These are phyloP conservation scores for Pelodiscus sinensis DNA, from an alignment of 2,113 vertebrate genomes.

Conservation along the genomic window DNA sequence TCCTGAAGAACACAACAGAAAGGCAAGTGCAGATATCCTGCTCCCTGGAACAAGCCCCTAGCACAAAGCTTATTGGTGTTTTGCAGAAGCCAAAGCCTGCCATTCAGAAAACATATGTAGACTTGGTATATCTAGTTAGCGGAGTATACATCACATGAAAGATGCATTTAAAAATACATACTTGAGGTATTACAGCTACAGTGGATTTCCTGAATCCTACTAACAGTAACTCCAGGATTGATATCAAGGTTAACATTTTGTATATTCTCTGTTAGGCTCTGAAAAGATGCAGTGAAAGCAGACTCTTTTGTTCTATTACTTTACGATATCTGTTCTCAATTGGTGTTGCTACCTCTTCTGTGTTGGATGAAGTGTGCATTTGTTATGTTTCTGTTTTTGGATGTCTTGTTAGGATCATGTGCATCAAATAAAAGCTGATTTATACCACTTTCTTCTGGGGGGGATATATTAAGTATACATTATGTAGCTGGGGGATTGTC, in stretches of 20 bases:
- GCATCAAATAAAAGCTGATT: slow-evolving; percentile 16
- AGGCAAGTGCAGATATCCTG: not conserved
- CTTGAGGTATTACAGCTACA: not conserved
- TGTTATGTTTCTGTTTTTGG: not conserved
- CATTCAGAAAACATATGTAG: not conserved
- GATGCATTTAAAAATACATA: not conserved
- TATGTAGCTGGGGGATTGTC: not conserved
- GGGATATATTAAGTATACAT: not conserved
- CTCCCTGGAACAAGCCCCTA: not conserved
- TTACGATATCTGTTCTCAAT: not conserved
- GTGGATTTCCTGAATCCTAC: not conserved
- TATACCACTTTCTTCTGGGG: not conserved
- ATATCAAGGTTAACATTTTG: not conserved
- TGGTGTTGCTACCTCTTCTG: slow-evolving; percentile 44
- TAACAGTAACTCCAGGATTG: not conserved
- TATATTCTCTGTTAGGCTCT: not conserved
- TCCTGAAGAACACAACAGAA: not conserved
- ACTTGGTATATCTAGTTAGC: not conserved
- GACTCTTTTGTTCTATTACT: not conserved
- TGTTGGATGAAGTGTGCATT: not conserved
- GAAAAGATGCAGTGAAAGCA: not conserved
- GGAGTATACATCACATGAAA: not conserved
- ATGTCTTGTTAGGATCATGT: not conserved
- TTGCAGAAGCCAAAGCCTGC: not conserved
- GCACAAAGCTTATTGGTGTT: not conserved